Base-by-base conservation (phyloP, 2,797 vertebrate species). In the Lutjanus campechanus region DNA sequence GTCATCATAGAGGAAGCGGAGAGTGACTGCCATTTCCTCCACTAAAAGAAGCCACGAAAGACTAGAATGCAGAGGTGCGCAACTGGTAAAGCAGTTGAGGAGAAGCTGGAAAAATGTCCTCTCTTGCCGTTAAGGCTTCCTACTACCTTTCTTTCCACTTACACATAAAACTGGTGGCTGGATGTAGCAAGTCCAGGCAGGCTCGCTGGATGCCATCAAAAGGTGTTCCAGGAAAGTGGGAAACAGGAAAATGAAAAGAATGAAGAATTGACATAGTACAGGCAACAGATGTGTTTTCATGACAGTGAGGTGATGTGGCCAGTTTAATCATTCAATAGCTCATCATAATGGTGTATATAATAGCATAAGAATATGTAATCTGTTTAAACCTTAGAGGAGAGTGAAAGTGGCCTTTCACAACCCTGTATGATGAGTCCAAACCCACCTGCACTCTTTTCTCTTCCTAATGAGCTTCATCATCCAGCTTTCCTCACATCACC, bases 391-490 rank as follows among this genome's bases (percentile, higher is more conserved):
- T 58, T 9, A 25, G 13, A 16, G 25, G 17, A 9, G 7, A 46
- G 47, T 62, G 29, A 79, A 63, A 41, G 20, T 56, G 41, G 4
- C 19, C 15, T 65, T 72, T 72, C 69, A 56, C 25, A 69, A 29
- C n/a, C 40, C 29, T 20, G 20, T 54, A 64, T 17, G n/a, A 51
- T 69, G 53, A 55, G 8, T 75, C 51, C 51, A 59, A 53, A 63
- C 61, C 40, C 72, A 79, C 55, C 72, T 85, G 53, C 68, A 17
- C 7, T 69, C 51, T 49, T 36, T 51, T 50, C 40, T 68, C 36
- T 25, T 49, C 1, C 43, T 58, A 82, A 59, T 81, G 41, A 80
- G n/a, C 65, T 77, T 79, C 43, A 44, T 79, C 67, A 12, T 74
- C 55, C 68, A 73, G 40, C 54, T 85, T 68, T 54, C 53, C 51